A percentile compares a stretch with the other conserved stretches of the same genome.
Evolutionary conservation across 2,113 vertebrate genomes (phyloP).

Genomic region (Trematomus loennbergii): DNA sequence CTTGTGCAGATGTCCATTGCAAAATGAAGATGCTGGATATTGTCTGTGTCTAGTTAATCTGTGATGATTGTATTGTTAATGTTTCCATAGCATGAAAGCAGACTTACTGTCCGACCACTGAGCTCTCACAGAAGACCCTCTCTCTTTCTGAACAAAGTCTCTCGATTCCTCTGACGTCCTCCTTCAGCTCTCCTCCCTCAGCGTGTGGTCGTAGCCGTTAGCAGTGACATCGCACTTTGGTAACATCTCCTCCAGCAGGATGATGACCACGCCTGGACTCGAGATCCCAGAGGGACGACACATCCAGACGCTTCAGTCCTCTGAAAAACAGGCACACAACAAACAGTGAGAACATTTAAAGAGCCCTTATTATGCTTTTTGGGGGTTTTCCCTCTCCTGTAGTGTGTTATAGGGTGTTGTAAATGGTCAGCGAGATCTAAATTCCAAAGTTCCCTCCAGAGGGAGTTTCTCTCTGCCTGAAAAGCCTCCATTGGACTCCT

Average conservation of each 20-base stretch:
- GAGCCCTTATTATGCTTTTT: too few species aligned
- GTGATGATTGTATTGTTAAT: neutral
- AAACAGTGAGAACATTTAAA: neutral
- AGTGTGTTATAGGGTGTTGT: too few species aligned
- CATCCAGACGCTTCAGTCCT: slow-evolving; percentile 82
- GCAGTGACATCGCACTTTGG: slow-evolving; percentile 86
- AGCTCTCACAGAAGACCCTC: neutral
- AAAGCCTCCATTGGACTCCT: too few species aligned
- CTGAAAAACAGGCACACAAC: slow-evolving; percentile 66
- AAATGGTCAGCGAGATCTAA: too few species aligned
- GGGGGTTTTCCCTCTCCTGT: too few species aligned
- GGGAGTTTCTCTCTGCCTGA: too few species aligned
- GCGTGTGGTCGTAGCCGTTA: slow-evolving; percentile 71
- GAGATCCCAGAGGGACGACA: slow-evolving; percentile 83
- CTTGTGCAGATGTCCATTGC: too few species aligned
- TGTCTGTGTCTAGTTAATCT: neutral
- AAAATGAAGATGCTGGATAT: neutral
- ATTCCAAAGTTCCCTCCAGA: too few species aligned
- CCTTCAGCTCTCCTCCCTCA: slow-evolving; percentile 9
- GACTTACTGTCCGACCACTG: neutral
- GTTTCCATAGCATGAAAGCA: too few species aligned
- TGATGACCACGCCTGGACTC: slow-evolving; percentile 82
- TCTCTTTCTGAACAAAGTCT: neutral
- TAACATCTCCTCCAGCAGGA: slow-evolving; percentile 91
- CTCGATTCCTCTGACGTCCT: neutral